Conservation (phyloP, 2,797 vertebrate genomes). For the Acanthis flammea region DNA sequence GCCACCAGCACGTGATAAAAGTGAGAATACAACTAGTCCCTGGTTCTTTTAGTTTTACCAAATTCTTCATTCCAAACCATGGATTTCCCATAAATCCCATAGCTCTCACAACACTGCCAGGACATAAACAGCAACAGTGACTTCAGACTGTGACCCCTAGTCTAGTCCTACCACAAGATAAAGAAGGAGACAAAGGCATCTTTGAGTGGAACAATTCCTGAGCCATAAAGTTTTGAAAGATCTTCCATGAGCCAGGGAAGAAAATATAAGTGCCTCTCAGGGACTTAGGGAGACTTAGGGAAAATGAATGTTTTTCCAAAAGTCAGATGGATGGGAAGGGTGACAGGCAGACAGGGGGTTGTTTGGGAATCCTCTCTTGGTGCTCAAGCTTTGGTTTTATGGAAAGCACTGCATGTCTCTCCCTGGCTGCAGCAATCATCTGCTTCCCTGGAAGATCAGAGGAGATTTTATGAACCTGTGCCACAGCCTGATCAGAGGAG, state of each 20-base stretch:
- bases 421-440: neutral
- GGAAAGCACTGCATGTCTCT: neutral
- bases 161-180: neutral
- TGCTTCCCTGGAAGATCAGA: neutral
- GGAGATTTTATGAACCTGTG: neutral
- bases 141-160: neutral
- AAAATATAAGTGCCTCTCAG: neutral
- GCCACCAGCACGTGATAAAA: neutral
- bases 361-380: neutral
- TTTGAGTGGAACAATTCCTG: neutral
- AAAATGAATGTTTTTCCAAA: neutral
- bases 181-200: neutral
- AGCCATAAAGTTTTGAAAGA: neutral
- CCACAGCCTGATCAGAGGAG: neutral
- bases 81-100: neutral
- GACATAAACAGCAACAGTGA: neutral
- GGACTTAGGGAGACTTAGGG: neutral
- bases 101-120: neutral
- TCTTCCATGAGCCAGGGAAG: neutral
- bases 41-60: neutral
- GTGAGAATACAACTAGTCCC: rapidly evolving
- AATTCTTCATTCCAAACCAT: neutral
- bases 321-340: neutral
- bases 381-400: neutral
- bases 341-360: neutral